Base-by-base conservation (phyloP, 2,113 vertebrate species). In the Anoplopoma fimbria region DNA sequence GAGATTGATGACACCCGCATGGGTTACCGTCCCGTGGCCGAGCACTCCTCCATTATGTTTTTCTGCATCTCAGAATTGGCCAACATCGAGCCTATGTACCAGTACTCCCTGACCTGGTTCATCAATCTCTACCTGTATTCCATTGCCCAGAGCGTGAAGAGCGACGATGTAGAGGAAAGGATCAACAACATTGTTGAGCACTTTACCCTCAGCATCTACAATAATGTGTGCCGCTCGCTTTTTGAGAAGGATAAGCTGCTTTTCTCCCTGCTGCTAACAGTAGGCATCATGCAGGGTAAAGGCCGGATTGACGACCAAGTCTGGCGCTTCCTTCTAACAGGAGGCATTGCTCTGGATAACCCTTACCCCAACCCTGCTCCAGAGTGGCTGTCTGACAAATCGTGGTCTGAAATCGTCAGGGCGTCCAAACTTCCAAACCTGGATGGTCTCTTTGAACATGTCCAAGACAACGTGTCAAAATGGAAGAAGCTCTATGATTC, bases 241-340 rank as follows among this genome's bases (percentile, higher is more conserved):
- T 98, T 99, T 86, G 98, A 98, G 76, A 99, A 99, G 79, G 97
- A 99, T 75, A 99, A 99, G 85, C 87, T 99, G 60, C 93, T 99
- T 2, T 99, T 98, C 91, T 98, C 97, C 19, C 92, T 99, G 47
- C 96, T 99, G 8, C 93, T 99, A 12, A 97, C 97, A 1, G 76
- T 97, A 0, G 96, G 97, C 69, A 96, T 99, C 69, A 92, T 99
- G 96, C 97, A 97, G 77, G 96, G 96, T 27, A 96, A 95, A 69
- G 93, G 70, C 6, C 71, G 90, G 47, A 83, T 98, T 9, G 91
- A 96, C 0, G 96, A 97, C 65, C 91, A 94, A 0, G 79, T 96
- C 7, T 99, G 97, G 97, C 95, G 91, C 60, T 98, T 99, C 77
- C 96, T 99, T 0, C 91, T 99, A 33, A 97, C 97, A 0, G 97